A percentile compares a stretch with the other conserved stretches of the same genome.
These are phyloP conservation scores for Oxyura jamaicensis DNA, from an alignment of 2,113 vertebrate genomes.

Conservation along the genomic window DNA sequence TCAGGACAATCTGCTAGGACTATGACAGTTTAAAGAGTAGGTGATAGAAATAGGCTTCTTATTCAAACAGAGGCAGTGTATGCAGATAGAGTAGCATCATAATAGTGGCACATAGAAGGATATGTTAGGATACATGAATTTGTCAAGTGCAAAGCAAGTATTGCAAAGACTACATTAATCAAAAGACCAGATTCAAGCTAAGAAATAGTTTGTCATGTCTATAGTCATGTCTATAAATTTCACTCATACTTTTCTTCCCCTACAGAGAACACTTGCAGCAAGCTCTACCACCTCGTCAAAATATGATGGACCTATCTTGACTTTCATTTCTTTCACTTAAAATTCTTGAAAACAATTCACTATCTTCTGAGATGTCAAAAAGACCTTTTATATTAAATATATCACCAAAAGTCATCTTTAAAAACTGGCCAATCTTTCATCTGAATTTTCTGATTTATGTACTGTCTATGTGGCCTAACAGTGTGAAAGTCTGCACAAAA, in stretches of 20 bases:
- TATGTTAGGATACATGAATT: neutral
- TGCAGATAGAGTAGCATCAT: fast-evolving
- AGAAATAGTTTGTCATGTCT: neutral
- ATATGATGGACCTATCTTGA: neutral
- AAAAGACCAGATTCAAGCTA: neutral
- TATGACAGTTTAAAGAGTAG: neutral
- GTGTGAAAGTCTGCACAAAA: neutral
- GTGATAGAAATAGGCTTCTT: neutral
- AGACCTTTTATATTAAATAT: neutral
- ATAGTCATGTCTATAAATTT: neutral
- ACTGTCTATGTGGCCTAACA: neutral
- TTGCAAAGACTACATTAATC: neutral
- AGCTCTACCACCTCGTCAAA: neutral
- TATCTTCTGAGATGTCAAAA: neutral
- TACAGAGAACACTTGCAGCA: neutral
- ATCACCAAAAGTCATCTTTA: neutral
- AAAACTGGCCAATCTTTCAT: neutral
- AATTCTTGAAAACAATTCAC: neutral
- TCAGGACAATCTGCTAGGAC: neutral
- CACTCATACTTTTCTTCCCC: neutral
- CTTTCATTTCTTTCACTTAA: neutral
- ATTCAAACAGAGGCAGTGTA: neutral
- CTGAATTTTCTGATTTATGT: neutral
- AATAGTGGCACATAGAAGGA: neutral
- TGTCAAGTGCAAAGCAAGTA: neutral